Evolutionary conservation across 92 coral and sea anemone genomes (phyloP).

Genomic region (Zoanthus sansibaricus): DNA sequence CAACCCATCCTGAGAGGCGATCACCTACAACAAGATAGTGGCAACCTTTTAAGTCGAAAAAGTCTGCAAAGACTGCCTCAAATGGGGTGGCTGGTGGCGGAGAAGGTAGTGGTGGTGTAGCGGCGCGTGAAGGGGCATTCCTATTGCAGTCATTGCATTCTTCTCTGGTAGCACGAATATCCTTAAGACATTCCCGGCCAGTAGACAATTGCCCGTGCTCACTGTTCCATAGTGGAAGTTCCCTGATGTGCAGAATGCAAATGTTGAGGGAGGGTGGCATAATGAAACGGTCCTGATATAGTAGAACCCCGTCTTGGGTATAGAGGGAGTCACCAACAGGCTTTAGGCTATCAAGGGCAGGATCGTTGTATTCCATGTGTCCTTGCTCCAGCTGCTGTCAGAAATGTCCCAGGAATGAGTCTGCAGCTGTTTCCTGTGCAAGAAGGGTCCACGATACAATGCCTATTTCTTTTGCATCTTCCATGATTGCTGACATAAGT

Average conservation of each 20-base stretch:
- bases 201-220: background rate
- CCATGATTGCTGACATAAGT: too few species aligned
- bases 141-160: constrained; percentile 60
- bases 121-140: constrained; percentile 57
- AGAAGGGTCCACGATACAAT: too few species aligned
- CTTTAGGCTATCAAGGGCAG: too few species aligned
- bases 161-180: constrained; percentile 42
- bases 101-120: constrained; percentile 52
- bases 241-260: background rate
- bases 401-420: too few species aligned
- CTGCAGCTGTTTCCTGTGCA: too few species aligned
- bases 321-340: background rate
- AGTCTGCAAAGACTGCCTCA: constrained; percentile 61
- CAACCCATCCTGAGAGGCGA: constrained; percentile 76
- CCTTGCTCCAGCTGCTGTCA: too few species aligned
- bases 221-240: background rate
- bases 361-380: too few species aligned
- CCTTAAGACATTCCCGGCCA: constrained; percentile 1
- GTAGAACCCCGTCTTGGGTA: background rate
- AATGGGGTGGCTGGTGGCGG: constrained; percentile 61
- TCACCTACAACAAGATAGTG: constrained; percentile 58
- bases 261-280: constrained; percentile 6
- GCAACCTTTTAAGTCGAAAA: constrained; percentile 64
- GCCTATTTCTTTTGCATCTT: too few species aligned
- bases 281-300: background rate